phyloP scores from a whole-genome alignment of 92 coral and sea anemone species.

The Paragorgia papillata region DNA sequence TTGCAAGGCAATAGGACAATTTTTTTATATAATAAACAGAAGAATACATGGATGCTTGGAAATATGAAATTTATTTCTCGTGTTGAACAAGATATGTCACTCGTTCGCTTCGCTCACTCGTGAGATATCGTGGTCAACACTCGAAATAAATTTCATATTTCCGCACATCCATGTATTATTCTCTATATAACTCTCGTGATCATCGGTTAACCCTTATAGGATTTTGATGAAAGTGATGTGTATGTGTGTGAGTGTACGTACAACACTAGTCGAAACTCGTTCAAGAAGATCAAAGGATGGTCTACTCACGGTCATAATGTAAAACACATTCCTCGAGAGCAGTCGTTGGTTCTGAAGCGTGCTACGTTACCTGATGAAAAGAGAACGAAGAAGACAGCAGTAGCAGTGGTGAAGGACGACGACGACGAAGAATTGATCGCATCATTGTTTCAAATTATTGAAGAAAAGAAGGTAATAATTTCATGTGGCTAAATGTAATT shows the following conservation, averaged over 20 bases:
- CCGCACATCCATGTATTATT: no score
- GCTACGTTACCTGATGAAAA: constrained; percentile 63
- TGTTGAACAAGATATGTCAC: no score
- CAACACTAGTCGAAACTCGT: constrained; percentile 69
- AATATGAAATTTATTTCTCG: no score
- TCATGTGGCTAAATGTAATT: no score
- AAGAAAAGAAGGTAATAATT: constrained; percentile 30
- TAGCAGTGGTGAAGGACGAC: constrained; percentile 60
- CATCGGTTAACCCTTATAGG: no score
- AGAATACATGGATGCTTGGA: no score
- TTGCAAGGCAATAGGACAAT: no score
- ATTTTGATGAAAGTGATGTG: constrained; percentile 81
- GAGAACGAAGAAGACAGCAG: constrained; percentile 40
- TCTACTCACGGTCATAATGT: constrained; percentile 66
- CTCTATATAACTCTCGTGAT: no score
- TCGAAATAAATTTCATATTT: no score
- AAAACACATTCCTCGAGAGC: constrained; percentile 62
- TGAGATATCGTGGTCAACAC: no score
- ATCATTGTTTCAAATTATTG: constrained; percentile 20
- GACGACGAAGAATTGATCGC: constrained; percentile 61
- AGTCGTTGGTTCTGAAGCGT: constrained; percentile 71
- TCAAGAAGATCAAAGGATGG: constrained; percentile 97
- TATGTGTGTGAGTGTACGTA: constrained; percentile 95
- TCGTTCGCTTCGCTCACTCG: no score
- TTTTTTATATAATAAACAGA: no score